Percentiles rank a stretch among this genome's conserved stretches.
These are phyloP conservation scores for Phyllopteryx taeniolatus DNA, from an alignment of 2,113 vertebrate species.

Conservation along the genomic window DNA sequence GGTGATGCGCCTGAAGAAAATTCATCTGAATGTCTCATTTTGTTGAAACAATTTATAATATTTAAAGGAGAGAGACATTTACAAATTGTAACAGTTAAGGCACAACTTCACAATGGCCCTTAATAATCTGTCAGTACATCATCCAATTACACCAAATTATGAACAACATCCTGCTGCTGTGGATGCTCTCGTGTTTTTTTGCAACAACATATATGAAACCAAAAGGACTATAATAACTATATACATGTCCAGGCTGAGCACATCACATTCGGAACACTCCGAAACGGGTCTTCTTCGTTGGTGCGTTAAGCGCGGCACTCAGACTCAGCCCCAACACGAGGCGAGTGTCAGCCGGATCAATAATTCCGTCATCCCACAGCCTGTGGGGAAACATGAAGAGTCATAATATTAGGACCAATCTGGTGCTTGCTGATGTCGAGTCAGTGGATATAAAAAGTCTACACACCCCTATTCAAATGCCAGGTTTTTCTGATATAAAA, in stretches of 20 bases:
- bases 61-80: conserved; percentile 19
- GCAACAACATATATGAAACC: neutral
- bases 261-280: conserved; percentile 92
- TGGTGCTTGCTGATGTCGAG: neutral
- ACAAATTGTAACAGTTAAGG: conserved; percentile 51
- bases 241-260: neutral
- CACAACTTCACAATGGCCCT: conserved; percentile 37
- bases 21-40: neutral
- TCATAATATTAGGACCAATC: conserved; percentile 1
- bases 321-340: conserved; percentile 91
- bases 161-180: neutral
- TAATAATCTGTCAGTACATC: conserved; percentile 1
- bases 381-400: conserved; percentile 60
- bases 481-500: too few relatives aligned
- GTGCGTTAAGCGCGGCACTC: conserved; percentile 88
- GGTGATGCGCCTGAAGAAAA: neutral
- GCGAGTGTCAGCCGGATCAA: conserved; percentile 93
- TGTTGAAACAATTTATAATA: neutral
- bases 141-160: conserved; percentile 10
- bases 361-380: conserved; percentile 97
- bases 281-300: conserved; percentile 84
- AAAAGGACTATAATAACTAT: conserved; percentile 7
- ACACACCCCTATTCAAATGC: too few relatives aligned
- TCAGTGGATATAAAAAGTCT: too few relatives aligned
- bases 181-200: neutral